Conservation (phyloP, 2,888 invertebrate genomes). For the Conus canariensis region DNA sequence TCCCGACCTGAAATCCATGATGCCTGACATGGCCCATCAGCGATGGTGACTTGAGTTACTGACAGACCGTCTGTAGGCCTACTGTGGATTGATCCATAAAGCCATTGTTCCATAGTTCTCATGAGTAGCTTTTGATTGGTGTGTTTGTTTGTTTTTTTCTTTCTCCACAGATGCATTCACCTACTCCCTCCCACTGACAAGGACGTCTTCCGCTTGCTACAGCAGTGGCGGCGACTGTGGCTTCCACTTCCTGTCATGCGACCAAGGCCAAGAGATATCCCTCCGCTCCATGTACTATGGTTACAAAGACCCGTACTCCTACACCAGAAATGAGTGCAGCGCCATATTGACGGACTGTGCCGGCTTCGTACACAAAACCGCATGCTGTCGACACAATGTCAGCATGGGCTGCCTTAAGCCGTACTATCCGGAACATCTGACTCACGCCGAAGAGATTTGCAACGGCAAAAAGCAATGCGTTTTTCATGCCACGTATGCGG, state of each 20-base stretch:
- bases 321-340: constrained; percentile 1
- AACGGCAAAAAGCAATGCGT: constrained; percentile 2
- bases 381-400: constrained; percentile 23
- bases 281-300: constrained; percentile 24
- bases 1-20: too few species aligned
- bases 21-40: too few species aligned
- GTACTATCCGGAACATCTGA: constrained; percentile 12
- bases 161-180: background rate
- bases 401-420: constrained; percentile 17
- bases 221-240: constrained; percentile 37
- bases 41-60: too few species aligned
- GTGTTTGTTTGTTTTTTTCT: too few species aligned
- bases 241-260: constrained; percentile 42
- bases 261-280: constrained; percentile 13
- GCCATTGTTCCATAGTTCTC: too few species aligned
- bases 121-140: too few species aligned
- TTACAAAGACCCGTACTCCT: constrained; percentile 4
- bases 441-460: background rate
- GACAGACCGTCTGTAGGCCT: too few species aligned
- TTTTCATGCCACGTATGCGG: constrained; percentile 19
- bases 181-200: background rate
- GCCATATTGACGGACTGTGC: constrained; percentile 14
- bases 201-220: constrained; percentile 32
- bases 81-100: too few species aligned
- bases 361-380: background rate